Evolutionary conservation across 35 echinoderm and acorn worm genomes (phyloP).

Genomic region (Amphiura filiformis): DNA sequence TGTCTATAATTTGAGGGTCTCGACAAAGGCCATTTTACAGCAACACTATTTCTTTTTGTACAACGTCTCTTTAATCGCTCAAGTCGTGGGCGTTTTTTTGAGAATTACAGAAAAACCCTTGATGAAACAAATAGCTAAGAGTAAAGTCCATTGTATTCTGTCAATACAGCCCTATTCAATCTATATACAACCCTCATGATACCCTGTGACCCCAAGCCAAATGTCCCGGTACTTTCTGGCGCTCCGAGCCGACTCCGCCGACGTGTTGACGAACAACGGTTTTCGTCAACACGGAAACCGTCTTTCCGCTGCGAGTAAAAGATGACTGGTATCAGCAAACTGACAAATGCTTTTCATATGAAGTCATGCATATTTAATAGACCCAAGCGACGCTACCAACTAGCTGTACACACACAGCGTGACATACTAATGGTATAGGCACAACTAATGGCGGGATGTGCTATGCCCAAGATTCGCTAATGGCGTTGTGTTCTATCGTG

Average conservation of each 20-base stretch:
- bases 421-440: neutral
- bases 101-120: neutral
- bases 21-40: no score
- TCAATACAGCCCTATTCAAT: neutral
- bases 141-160: neutral
- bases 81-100: neutral
- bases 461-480: neutral
- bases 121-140: neutral
- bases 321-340: neutral
- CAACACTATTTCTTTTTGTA: no score
- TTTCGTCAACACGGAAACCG: neutral
- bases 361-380: neutral
- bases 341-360: neutral
- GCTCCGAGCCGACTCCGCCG: neutral
- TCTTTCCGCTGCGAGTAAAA: neutral
- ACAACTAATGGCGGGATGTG: neutral
- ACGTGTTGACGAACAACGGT: neutral
- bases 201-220: neutral
- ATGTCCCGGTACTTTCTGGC: neutral
- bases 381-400: conserved; percentile 2
- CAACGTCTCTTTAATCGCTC: no score
- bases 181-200: neutral
- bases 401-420: neutral
- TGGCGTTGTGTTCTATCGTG: neutral
- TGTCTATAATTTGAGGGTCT: no score